These are phyloP conservation scores for Cyclina sinensis DNA, from an alignment of 1,140 invertebrate species.

Conservation along the genomic window DNA sequence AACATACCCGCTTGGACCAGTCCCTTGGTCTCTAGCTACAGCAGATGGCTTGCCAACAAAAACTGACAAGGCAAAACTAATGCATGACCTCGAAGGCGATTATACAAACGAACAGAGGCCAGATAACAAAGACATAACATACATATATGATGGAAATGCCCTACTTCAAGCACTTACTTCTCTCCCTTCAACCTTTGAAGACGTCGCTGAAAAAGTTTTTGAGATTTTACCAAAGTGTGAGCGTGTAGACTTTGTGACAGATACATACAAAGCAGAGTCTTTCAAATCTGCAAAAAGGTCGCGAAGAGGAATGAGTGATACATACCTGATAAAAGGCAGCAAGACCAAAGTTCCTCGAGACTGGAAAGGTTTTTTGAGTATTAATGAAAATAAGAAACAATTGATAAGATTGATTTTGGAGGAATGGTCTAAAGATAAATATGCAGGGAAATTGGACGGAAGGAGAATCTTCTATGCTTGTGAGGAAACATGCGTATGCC, in stretches of 20 bases:
- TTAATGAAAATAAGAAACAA: conserved; percentile 23
- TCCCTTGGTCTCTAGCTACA: conserved; percentile 59
- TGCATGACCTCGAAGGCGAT: conserved; percentile 25
- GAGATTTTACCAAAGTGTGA: neutral
- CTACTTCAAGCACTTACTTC: neutral
- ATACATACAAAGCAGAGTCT: neutral
- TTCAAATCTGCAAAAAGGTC: neutral
- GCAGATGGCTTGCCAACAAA: conserved; percentile 56
- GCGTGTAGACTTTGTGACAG: neutral
- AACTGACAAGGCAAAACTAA: conserved; percentile 51
- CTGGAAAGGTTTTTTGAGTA: conserved; percentile 16
- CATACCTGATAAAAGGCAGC: neutral
- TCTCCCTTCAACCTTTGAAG: neutral
- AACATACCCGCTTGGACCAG: conserved; percentile 29
- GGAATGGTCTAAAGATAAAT: neutral
- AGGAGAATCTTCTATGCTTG: neutral
- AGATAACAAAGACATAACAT: too few relatives aligned
- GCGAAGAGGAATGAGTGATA: neutral
- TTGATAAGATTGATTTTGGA: neutral
- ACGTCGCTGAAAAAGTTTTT: neutral
- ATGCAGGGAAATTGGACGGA: neutral
- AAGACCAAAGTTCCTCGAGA: conserved; percentile 28
- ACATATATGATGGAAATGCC: conserved; percentile 1
- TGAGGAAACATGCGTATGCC: neutral
- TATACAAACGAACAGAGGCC: neutral